A percentile compares a stretch with the other conserved stretches of the same genome.
Conservation (phyloP, 1,140 invertebrate genomes). For the Drosophila triauraria region DNA sequence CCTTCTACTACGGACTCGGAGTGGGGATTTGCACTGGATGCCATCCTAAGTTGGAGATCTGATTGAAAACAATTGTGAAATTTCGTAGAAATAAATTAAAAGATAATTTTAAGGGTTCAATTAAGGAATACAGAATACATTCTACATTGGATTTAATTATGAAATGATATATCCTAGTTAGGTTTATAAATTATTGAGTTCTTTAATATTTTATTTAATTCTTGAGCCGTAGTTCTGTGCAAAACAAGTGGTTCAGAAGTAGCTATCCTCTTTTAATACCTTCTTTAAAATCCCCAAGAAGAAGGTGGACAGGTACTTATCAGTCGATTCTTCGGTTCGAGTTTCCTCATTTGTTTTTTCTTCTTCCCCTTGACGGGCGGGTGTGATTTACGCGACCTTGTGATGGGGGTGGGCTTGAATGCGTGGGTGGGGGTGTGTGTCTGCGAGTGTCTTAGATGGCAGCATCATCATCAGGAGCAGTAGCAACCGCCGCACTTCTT, state of each 20-base stretch:
- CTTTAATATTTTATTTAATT: background rate
- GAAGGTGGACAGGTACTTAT: slow-evolving; percentile 18
- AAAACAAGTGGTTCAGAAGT: too few relatives aligned
- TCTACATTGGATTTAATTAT: too few relatives aligned
- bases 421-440: slow-evolving; percentile 15
- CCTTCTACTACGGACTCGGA: background rate
- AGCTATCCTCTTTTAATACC: too few relatives aligned
- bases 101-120: too few relatives aligned
- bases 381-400: slow-evolving; percentile 50
- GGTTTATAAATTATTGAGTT: too few relatives aligned
- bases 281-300: background rate
- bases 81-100: too few relatives aligned
- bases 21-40: background rate
- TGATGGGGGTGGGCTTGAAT: slow-evolving; percentile 12
- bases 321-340: slow-evolving; percentile 20
- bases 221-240: too few relatives aligned
- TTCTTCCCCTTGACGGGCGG: slow-evolving; percentile 8
- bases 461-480: slow-evolving; percentile 53
- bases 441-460: slow-evolving; percentile 46
- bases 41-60: background rate
- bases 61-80: background rate
- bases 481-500: slow-evolving; percentile 67
- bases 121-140: too few relatives aligned
- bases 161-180: too few relatives aligned
- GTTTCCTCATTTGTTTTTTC: slow-evolving; percentile 34